Conservation (phyloP, 2,113 vertebrate species). For the Osmerus eperlanus region DNA sequence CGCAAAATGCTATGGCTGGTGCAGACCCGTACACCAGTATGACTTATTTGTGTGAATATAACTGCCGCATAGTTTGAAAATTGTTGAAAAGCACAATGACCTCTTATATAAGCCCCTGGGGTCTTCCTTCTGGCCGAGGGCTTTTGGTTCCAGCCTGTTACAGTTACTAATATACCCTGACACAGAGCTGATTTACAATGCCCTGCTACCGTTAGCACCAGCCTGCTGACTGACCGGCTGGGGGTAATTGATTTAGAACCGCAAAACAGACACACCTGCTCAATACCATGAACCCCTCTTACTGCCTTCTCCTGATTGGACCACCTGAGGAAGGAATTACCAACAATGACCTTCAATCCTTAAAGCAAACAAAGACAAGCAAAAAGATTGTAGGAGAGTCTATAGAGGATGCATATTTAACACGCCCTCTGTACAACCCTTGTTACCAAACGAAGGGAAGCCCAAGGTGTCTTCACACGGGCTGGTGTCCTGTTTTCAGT, state of each 20-base stretch:
- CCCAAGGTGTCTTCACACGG: background rate
- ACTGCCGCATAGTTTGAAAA: background rate
- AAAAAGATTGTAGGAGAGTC: background rate
- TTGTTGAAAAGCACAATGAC: background rate
- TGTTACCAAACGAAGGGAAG: background rate
- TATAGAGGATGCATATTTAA: background rate
- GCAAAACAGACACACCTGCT: constrained; percentile 54
- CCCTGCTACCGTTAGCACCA: constrained; percentile 51
- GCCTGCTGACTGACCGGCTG: constrained; percentile 42
- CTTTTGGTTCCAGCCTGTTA: constrained; percentile 52
- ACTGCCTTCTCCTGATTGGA: background rate
- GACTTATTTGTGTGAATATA: no score
- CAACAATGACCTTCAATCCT: background rate
- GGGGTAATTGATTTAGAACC: constrained; percentile 70
- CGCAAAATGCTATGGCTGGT: background rate
- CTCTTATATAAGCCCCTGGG: constrained; percentile 43
- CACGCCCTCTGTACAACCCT: background rate
- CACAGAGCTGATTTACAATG: constrained; percentile 72
- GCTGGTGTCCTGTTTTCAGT: background rate
- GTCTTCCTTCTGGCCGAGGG: constrained; percentile 46
- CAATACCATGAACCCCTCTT: constrained; percentile 41
- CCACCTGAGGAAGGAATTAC: background rate
- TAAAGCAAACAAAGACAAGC: background rate
- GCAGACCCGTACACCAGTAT: no score
- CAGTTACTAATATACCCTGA: constrained; percentile 69